Base-by-base conservation (phyloP, 2,888 invertebrate species). In the Monochamus alternatus region DNA sequence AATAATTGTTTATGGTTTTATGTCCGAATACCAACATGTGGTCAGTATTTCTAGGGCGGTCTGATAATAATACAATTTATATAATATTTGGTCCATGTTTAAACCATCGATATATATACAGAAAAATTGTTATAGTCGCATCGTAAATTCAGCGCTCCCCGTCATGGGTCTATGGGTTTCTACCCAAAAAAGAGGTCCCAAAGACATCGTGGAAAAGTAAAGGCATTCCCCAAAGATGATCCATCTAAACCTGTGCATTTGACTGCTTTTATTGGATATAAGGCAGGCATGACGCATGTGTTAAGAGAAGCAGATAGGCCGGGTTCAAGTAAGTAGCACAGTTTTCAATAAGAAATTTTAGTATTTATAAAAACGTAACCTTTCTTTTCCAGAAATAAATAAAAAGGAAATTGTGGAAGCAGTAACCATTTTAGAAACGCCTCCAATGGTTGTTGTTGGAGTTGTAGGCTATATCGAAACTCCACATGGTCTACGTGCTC, bases 361-460 rank as follows among this genome's bases (percentile, higher is more conserved):
- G 38, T 38, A 38, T 38, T 38, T 38, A 38, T 38, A 38, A 38
- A 38, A 38, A 38, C 38, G 38, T 38, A 38, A 38, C 12, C 47
- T 68, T 75, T 84, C 72, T 69, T 79, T 89, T 91, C 55, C 89
- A 97, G 98, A 99, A 93, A 95, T 98, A 80, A 98, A 99, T 92
- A 99, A 99, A 91, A 99, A 99, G 91, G 99, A 99, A 91, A 97
- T 99, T 77, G 98, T 99, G 32, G 99, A 99, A 89, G 97, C 98
- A 63, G 99, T 99, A 2, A 99, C 99, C 38, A 95, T 99, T 86
- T 92, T 99, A 85, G 99, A 99, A 91, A 95, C 99, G 3, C 99
- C 99, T 74, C 99, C 99, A 58, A 97, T 99, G 97, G 94, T 99
- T 77, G 93, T 97, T 79, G 98, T 99, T 81, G 99, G 99, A 85